Conservation (phyloP, 2,888 invertebrate species). For the Heteropelma amictum region DNA sequence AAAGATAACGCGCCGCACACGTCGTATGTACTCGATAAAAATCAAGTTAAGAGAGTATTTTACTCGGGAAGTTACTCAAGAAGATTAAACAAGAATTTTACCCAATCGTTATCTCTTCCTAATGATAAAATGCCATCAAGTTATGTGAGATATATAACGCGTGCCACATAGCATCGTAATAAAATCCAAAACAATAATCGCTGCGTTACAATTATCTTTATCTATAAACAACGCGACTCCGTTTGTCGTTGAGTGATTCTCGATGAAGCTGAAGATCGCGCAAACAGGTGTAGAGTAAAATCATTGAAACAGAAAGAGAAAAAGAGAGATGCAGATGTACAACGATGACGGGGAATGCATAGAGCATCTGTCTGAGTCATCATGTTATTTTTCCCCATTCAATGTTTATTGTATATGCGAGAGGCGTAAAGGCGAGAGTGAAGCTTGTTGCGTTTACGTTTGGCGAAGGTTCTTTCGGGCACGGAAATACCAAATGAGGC, state of each 20-base stretch:
- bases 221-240: background rate
- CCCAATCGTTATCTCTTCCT: background rate
- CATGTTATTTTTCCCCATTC: constrained; percentile 32
- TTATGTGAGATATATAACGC: background rate
- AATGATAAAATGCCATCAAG: constrained; percentile 1
- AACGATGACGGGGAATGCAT: constrained; percentile 21
- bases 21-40: too few relatives aligned
- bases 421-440: background rate
- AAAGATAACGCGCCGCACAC: too few relatives aligned
- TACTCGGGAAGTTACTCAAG: background rate
- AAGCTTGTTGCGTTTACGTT: background rate
- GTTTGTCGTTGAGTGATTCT: background rate
- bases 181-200: constrained; percentile 17
- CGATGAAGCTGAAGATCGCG: constrained; percentile 8
- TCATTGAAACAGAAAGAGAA: constrained; percentile 23
- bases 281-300: constrained; percentile 47
- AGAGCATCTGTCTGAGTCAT: constrained; percentile 36
- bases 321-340: background rate
- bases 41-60: background rate
- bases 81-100: background rate
- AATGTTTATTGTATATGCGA: constrained; percentile 25
- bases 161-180: background rate
- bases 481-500: background rate
- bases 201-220: constrained; percentile 6
- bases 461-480: constrained; percentile 6